These are phyloP conservation scores for Myxocyprinus asiaticus DNA, from an alignment of 2,113 vertebrate species.

Conservation along the genomic window DNA sequence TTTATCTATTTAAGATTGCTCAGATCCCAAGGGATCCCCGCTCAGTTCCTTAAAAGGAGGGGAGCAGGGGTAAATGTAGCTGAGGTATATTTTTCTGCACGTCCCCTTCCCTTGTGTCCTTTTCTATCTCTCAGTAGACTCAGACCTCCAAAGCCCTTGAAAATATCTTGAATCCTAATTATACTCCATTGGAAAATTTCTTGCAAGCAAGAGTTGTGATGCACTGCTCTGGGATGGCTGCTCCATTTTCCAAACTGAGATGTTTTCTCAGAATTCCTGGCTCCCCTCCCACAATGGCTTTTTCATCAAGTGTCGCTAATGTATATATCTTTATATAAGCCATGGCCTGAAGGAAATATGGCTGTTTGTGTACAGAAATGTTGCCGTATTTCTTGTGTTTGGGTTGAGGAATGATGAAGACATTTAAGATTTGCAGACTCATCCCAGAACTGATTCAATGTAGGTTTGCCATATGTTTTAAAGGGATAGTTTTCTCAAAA, in stretches of 20 bases:
- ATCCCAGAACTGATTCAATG: background rate
- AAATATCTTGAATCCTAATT: conserved; percentile 48
- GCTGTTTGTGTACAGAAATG: conserved; percentile 28
- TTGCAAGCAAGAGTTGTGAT: background rate
- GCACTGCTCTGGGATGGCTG: background rate
- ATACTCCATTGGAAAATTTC: conserved; percentile 30
- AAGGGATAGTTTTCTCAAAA: background rate
- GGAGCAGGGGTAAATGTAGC: conserved; percentile 26
- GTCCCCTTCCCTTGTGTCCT: conserved; percentile 9
- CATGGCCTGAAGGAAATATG: background rate
- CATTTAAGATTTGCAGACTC: conserved; percentile 1
- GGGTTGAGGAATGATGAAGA: background rate
- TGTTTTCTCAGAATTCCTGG: conserved; percentile 21
- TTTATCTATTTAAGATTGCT: conserved; percentile 52
- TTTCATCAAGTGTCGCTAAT: conserved; percentile 32
- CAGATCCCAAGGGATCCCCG: conserved; percentile 33
- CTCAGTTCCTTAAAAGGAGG: conserved; percentile 44
- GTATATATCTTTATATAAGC: conserved; percentile 30
- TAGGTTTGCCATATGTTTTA: no score
- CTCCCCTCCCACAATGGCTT: background rate
- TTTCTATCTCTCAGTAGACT: conserved; percentile 19
- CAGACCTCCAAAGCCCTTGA: conserved; percentile 40
- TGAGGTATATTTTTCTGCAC: conserved; percentile 30
- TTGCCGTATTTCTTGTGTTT: conserved; percentile 8
- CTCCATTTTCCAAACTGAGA: conserved; percentile 27